A percentile compares a stretch with the other conserved stretches of the same genome.
Evolutionary conservation across 2,888 invertebrate species (phyloP).

Genomic region (Congeria kusceri): DNA sequence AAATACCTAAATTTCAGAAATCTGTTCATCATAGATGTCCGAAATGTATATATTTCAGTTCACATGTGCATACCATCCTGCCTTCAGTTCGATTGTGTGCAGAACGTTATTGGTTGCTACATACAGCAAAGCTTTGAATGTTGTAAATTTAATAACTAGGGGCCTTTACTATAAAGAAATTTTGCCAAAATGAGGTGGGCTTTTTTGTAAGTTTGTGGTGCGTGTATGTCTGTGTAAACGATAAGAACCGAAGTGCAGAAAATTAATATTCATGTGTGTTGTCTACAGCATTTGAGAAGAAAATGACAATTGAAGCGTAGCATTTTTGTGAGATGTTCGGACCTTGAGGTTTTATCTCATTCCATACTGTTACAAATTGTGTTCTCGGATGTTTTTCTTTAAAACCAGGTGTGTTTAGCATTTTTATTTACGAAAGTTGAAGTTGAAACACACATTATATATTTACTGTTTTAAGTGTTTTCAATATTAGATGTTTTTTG

Average conservation of each 20-base stretch:
- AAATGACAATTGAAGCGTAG: too few species aligned
- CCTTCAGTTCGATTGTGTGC: too few species aligned
- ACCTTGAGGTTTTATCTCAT: background rate
- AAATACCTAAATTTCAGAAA: too few species aligned
- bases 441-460: slow-evolving; percentile 5
- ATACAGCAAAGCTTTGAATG: slow-evolving; percentile 44
- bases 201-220: slow-evolving; percentile 1
- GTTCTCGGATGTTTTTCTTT: background rate
- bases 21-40: too few species aligned
- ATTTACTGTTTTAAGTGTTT: slow-evolving; percentile 19
- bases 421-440: slow-evolving; percentile 9
- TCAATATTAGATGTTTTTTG: slow-evolving; percentile 31
- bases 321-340: background rate
- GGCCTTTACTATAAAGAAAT: slow-evolving; percentile 34
- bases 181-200: slow-evolving; percentile 39
- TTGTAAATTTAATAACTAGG: slow-evolving; percentile 43
- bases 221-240: background rate
- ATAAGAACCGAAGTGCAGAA: too few species aligned
- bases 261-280: too few species aligned
- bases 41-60: slow-evolving; percentile 4
- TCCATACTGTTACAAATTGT: background rate
- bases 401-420: slow-evolving; percentile 1
- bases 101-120: too few species aligned
- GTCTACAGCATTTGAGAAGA: too few species aligned
- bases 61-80: too few species aligned